These are phyloP conservation scores for Idaea straminata DNA, from an alignment of 2,888 invertebrate species.

Conservation along the genomic window DNA sequence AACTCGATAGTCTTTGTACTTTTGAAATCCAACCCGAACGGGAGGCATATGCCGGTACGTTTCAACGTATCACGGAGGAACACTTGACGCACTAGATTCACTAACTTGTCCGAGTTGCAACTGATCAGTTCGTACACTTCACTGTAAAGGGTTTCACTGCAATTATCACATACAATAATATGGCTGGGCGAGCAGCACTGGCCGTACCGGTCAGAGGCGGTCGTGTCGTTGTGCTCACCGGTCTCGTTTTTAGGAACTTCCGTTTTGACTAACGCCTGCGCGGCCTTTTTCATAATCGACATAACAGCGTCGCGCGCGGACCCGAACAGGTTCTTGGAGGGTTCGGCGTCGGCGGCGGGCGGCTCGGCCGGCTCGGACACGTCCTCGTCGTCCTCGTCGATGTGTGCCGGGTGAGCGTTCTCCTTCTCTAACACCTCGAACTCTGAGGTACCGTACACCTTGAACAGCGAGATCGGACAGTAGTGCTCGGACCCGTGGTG, in stretches of 20 bases:
- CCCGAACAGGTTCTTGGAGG: slow-evolving; percentile 87
- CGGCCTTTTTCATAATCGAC: slow-evolving; percentile 95
- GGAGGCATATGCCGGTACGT: slow-evolving; percentile 81
- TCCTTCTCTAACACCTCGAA: slow-evolving; percentile 93
- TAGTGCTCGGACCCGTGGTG: slow-evolving; percentile 98
- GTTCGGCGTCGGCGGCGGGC: slow-evolving; percentile 71
- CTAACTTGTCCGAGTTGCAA: slow-evolving; percentile 83
- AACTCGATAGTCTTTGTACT: slow-evolving; percentile 76
- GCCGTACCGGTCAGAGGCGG: slow-evolving; percentile 63
- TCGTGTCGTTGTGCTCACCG: slow-evolving; percentile 69
- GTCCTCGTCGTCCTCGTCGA: slow-evolving; percentile 83
- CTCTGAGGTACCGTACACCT: slow-evolving; percentile 95
- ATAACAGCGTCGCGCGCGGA: slow-evolving; percentile 95
- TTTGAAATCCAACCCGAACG: slow-evolving; percentile 82
- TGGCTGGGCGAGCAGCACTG: slow-evolving; percentile 87
- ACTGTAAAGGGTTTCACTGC: slow-evolving; percentile 85
- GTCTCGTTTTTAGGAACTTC: slow-evolving; percentile 82
- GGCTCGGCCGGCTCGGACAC: slow-evolving; percentile 82
- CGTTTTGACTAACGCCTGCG: slow-evolving; percentile 89
- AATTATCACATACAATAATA: slow-evolving; percentile 86
- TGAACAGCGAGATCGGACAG: slow-evolving; percentile 97
- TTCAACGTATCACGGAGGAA: slow-evolving; percentile 82
- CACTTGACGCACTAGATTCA: slow-evolving; percentile 80
- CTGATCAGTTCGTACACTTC: slow-evolving; percentile 87
- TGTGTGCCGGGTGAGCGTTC: slow-evolving; percentile 83